Base-by-base conservation (phyloP, 2,888 invertebrate species). In the Zygaena filipendulae region DNA sequence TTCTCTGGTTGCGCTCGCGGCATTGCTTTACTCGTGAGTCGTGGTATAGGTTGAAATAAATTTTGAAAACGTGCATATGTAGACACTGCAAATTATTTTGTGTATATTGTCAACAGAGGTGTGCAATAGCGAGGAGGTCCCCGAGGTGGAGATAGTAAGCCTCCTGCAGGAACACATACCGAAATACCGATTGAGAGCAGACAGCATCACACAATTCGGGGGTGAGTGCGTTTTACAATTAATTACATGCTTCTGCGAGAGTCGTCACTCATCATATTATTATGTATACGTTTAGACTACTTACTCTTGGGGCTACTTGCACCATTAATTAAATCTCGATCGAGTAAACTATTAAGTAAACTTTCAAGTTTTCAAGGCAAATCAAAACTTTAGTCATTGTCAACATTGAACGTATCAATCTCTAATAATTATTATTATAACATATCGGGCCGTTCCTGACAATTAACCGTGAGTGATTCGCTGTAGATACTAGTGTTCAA, bases 131-230 rank as follows among this genome's bases (percentile, higher is more conserved):
- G 93, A 89, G 68, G 89, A 94, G 74, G 84, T 95, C 72, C 92
- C 95, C 40, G 97, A 97, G 84, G 95, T 97, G 57, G 96, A 97
- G 82, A 93, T 97, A 58, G 90, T 97, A 72, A 95, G 95, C 69
- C 84, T 97, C 47, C 83, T 97, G 47, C 92, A 95, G 80, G 96
- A 97, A 71, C 92, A 94, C 74, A 94, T 97, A 67, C 97, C 97
- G 29, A 88, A 90, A 60, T 97, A 97, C 77, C 91, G 89, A 59
- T 85, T 97, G 39, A 86, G 97, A 63, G 95, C 95, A 32, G 97
- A 97, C 81, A 91, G 92, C 46, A 84, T 96, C 49, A 96, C 96
- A 21, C 85, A 92, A 68, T 97, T 97, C 79, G 87, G 90, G 80
- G 95, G 95, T 88, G 75, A 82, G 72, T 54, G 39, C 25, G 29